phyloP scores from a whole-genome alignment of 1,140 invertebrate genomes.

The Triops longicaudatus region DNA sequence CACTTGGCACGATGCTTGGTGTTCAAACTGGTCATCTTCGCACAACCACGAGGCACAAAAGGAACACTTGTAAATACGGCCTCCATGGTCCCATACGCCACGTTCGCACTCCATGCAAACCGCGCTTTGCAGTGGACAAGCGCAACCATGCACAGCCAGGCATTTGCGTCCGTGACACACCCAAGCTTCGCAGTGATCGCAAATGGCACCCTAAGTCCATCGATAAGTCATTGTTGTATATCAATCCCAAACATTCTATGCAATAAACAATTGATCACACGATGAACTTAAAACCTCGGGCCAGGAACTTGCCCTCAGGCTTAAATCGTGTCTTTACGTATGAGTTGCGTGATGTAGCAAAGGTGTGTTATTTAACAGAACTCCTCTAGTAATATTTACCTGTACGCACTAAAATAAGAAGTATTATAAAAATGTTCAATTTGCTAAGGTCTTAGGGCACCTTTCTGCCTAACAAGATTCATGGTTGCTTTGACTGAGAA shows the following conservation, averaged over 20 bases:
- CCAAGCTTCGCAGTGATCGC: slow-evolving; percentile 96
- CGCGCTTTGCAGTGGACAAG: slow-evolving; percentile 78
- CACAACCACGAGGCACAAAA: slow-evolving; percentile 85
- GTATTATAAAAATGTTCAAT: too few relatives aligned
- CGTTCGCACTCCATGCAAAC: slow-evolving; percentile 84
- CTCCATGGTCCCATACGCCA: slow-evolving; percentile 89
- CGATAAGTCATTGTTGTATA: neutral
- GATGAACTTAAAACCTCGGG: too few relatives aligned
- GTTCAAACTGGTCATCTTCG: slow-evolving; percentile 98
- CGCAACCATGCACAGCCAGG: slow-evolving; percentile 81
- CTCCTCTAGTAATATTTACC: too few relatives aligned
- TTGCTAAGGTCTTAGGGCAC: too few relatives aligned
- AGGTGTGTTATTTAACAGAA: too few relatives aligned
- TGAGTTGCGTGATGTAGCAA: too few relatives aligned
- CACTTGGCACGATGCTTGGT: slow-evolving; percentile 93
- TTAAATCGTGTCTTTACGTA: too few relatives aligned
- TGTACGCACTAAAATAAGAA: too few relatives aligned
- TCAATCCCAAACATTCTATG: neutral
- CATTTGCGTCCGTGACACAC: slow-evolving; percentile 91
- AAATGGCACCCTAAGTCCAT: slow-evolving; percentile 74
- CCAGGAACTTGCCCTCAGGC: too few relatives aligned
- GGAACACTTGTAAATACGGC: slow-evolving; percentile 82
- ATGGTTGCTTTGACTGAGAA: too few relatives aligned
- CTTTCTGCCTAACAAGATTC: too few relatives aligned
- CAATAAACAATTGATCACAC: too few relatives aligned